phyloP scores from a whole-genome alignment of 2,113 vertebrate genomes.

The Ursus arctos region DNA sequence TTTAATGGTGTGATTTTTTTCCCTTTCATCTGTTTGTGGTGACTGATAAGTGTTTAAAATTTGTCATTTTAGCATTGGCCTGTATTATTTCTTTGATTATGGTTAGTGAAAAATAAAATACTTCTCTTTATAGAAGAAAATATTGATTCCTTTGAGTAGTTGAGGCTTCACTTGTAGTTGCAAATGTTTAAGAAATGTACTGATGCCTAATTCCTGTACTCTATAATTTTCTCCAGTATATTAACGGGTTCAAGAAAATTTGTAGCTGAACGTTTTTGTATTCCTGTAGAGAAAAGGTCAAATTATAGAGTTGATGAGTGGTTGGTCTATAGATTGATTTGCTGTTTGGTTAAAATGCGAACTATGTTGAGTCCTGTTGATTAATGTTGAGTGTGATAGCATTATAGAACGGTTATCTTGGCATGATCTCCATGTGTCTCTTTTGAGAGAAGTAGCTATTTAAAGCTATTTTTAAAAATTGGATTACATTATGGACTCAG shows the following conservation, averaged over 20 bases:
- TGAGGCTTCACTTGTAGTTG: not conserved
- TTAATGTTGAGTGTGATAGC: not conserved
- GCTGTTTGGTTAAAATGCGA: slow-evolving; percentile 41
- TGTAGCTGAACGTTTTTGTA: slow-evolving; percentile 13
- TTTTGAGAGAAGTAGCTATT: slow-evolving; percentile 45
- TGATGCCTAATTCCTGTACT: slow-evolving; percentile 1
- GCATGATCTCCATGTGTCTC: not conserved
- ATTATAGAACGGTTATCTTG: slow-evolving; percentile 20
- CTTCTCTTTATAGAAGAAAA: slow-evolving; percentile 31
- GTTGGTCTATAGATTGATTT: slow-evolving; percentile 24
- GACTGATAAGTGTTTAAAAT: not conserved
- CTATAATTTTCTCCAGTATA: not conserved
- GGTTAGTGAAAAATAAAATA: slow-evolving; percentile 7
- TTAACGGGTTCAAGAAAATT: slow-evolving; percentile 58
- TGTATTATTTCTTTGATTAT: not conserved
- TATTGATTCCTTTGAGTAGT: slow-evolving; percentile 23
- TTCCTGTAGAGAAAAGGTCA: slow-evolving; percentile 11
- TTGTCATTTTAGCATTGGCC: slow-evolving; percentile 6
- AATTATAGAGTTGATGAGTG: slow-evolving; percentile 2
- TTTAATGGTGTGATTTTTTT: slow-evolving; percentile 20
- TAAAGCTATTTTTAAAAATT: slow-evolving; percentile 12
- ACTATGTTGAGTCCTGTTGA: slow-evolving; percentile 10
- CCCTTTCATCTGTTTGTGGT: not conserved
- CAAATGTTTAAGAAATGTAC: slow-evolving; percentile 22
- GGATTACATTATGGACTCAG: not conserved